phyloP scores from a whole-genome alignment of 2,888 invertebrate species.

The Epsilonema sp. region DNA sequence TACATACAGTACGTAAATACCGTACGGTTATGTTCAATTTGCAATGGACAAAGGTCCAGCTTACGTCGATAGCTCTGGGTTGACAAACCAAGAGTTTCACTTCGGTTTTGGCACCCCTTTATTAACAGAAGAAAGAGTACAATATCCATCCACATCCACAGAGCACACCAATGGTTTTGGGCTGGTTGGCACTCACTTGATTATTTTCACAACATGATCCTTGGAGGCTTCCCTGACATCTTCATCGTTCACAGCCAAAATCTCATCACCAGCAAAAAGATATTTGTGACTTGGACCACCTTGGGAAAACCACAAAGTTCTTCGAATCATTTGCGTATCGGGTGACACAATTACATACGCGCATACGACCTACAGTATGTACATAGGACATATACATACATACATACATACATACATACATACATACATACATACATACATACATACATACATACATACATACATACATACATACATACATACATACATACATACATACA shows the following conservation, averaged over 20 bases:
- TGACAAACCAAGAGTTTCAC: constrained; percentile 63
- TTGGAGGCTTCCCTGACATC: constrained; percentile 62
- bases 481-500: neutral
- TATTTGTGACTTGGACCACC: constrained; percentile 43
- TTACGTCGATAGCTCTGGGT: constrained; percentile 48
- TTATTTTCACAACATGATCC: constrained; percentile 68
- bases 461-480: neutral
- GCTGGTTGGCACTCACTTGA: no score
- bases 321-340: no score
- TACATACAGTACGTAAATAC: neutral
- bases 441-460: neutral
- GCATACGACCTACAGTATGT: neutral
- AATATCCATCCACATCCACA: constrained; percentile 9
- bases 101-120: constrained; percentile 51
- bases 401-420: neutral
- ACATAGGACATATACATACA: neutral
- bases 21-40: no score
- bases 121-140: constrained; percentile 14
- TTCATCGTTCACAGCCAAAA: constrained; percentile 65
- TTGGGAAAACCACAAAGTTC: no score
- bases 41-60: no score
- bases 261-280: constrained; percentile 68
- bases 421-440: neutral
- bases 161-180: no score
- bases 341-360: neutral